Conservation (phyloP, 1,140 invertebrate species). For the Pogonognathellus flavescens region DNA sequence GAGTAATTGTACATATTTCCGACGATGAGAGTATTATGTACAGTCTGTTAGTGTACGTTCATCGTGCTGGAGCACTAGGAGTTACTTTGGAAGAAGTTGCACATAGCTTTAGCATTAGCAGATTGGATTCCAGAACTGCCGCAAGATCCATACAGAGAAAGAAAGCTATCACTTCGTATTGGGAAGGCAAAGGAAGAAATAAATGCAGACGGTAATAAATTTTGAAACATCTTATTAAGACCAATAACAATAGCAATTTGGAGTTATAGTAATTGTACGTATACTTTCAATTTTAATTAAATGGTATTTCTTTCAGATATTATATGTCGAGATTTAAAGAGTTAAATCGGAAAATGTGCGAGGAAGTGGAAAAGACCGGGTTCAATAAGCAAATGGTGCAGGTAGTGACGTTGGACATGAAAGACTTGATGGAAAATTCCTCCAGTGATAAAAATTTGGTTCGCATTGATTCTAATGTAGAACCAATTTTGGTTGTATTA, state of each 20-base stretch:
- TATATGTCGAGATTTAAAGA: neutral
- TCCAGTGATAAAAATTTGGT: too few species aligned
- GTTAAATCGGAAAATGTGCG: too few species aligned
- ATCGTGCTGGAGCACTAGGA: neutral
- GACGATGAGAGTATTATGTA: conserved; percentile 20
- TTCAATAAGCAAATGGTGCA: too few species aligned
- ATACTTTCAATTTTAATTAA: too few species aligned
- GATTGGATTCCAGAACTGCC: conserved; percentile 9
- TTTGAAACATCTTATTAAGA: neutral
- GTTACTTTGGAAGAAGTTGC: conserved; percentile 3
- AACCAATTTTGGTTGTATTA: too few species aligned
- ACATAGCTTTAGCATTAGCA: neutral
- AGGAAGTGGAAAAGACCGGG: too few species aligned
- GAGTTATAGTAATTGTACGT: too few species aligned
- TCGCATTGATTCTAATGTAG: too few species aligned
- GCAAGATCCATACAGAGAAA: neutral
- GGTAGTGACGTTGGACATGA: too few species aligned
- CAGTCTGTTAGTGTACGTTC: neutral
- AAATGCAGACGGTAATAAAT: conserved; percentile 12
- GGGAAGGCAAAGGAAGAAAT: conserved; percentile 29
- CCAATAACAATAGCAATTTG: too few species aligned
- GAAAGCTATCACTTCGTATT: neutral
- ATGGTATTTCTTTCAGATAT: neutral
- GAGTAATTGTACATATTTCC: neutral
- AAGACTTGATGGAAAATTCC: too few species aligned